phyloP scores from a whole-genome alignment of 2,888 invertebrate species.

The Dasypolia templi region DNA sequence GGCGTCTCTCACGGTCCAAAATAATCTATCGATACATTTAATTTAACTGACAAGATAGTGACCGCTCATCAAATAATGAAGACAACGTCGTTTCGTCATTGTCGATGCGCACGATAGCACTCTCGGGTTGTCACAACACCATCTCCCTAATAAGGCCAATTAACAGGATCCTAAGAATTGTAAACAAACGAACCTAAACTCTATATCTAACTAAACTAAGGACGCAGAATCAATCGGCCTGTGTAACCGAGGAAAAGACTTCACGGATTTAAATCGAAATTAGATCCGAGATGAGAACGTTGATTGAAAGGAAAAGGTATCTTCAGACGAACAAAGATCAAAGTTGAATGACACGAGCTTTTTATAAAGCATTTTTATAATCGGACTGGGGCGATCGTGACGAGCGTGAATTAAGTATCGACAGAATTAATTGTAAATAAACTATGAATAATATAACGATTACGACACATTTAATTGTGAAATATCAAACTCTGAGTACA shows the following conservation, averaged over 20 bases:
- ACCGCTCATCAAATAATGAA: slow-evolving; percentile 90
- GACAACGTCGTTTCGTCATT: slow-evolving; percentile 91
- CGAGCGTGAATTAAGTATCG: slow-evolving; percentile 79
- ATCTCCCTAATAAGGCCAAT: slow-evolving; percentile 90
- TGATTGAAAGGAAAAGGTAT: slow-evolving; percentile 87
- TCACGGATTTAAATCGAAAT: slow-evolving; percentile 75
- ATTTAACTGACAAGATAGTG: slow-evolving; percentile 90
- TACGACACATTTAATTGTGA: slow-evolving; percentile 57
- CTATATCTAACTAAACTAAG: slow-evolving; percentile 74
- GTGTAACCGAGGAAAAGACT: slow-evolving; percentile 69
- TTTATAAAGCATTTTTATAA: slow-evolving; percentile 79
- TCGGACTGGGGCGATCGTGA: slow-evolving; percentile 81
- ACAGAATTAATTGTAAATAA: slow-evolving; percentile 74
- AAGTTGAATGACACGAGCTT: slow-evolving; percentile 86
- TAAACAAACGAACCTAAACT: slow-evolving; percentile 79
- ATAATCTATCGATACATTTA: slow-evolving; percentile 90
- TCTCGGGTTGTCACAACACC: slow-evolving; percentile 90
- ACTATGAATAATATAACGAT: slow-evolving; percentile 66
- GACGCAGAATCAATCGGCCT: slow-evolving; percentile 70
- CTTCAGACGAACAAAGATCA: slow-evolving; percentile 85
- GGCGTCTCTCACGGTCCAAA: slow-evolving; percentile 88
- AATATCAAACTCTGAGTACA: slow-evolving; percentile 30
- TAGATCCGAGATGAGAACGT: slow-evolving; percentile 78
- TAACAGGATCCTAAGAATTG: slow-evolving; percentile 83
- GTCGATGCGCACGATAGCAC: slow-evolving; percentile 90